Evolutionary conservation across 2,888 invertebrate genomes (phyloP).

Genomic region (Cerastis leucographa): DNA sequence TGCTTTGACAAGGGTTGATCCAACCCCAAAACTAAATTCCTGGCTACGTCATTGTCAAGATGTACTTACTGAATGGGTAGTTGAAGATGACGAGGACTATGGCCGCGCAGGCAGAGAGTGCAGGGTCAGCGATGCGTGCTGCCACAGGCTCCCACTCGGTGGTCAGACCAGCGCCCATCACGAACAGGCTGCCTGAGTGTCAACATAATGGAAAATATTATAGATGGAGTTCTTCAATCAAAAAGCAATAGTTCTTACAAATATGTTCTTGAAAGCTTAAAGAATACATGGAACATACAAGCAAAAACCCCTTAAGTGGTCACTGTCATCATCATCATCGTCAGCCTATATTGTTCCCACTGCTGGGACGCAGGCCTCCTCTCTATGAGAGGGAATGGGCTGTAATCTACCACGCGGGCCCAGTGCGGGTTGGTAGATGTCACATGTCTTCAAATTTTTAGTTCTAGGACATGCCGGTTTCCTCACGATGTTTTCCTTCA

Average conservation of each 20-base stretch:
- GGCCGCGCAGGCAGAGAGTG: slow-evolving; percentile 94
- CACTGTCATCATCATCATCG: not conserved
- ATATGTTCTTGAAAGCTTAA: not conserved
- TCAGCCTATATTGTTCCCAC: too few species aligned
- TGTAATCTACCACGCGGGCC: too few species aligned
- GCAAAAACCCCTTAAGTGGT: not conserved
- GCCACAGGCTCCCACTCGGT: slow-evolving; percentile 86
- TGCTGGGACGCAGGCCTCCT: too few species aligned
- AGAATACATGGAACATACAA: not conserved
- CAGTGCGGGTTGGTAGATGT: too few species aligned
- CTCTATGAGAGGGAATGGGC: too few species aligned
- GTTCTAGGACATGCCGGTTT: too few species aligned
- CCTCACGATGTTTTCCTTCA: too few species aligned
- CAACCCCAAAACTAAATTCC: not conserved
- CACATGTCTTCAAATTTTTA: too few species aligned
- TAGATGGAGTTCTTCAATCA: not conserved
- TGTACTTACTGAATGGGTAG: slow-evolving; percentile 93
- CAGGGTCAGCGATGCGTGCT: slow-evolving; percentile 93
- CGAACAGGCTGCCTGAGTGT: slow-evolving; percentile 92
- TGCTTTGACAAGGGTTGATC: not conserved
- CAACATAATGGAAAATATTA: not conserved
- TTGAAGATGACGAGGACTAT: slow-evolving; percentile 93
- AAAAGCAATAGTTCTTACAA: not conserved
- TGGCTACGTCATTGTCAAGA: not conserved
- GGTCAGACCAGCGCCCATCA: slow-evolving; percentile 91